Percentiles rank a stretch among this genome's conserved stretches.
These are phyloP conservation scores for Ypsolopha sequella DNA, from an alignment of 2,888 invertebrate genomes.

Conservation along the genomic window DNA sequence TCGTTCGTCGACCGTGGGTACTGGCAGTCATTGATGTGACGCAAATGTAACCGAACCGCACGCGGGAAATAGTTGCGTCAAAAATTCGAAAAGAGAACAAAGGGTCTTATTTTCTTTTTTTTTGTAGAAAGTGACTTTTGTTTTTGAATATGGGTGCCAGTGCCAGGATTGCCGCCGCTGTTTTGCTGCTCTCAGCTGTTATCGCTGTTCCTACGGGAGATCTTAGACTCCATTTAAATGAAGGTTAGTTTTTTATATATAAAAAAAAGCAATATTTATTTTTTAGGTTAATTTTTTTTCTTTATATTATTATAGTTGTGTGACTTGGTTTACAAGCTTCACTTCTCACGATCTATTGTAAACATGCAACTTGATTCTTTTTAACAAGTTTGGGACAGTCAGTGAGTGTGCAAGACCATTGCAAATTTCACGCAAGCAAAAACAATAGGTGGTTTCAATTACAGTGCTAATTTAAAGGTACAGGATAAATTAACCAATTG, in stretches of 20 bases:
- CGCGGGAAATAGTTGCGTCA: constrained; percentile 65
- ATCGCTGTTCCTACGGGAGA: constrained; percentile 48
- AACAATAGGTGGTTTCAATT: background rate
- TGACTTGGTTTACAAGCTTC: too few relatives aligned
- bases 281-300: too few relatives aligned
- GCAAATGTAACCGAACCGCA: constrained; percentile 57
- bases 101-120: constrained; percentile 10
- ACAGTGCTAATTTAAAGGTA: too few relatives aligned
- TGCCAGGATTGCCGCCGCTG: constrained; percentile 47
- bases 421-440: background rate
- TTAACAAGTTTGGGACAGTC: too few relatives aligned
- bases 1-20: constrained; percentile 41
- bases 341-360: too few relatives aligned
- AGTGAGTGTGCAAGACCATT: background rate
- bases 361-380: too few relatives aligned
- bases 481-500: too few relatives aligned
- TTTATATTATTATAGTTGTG: too few relatives aligned
- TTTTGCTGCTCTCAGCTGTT: constrained; percentile 46
- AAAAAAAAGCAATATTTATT: too few relatives aligned
- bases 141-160: constrained; percentile 53
- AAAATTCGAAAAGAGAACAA: constrained; percentile 22
- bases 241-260: constrained; percentile 25
- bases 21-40: constrained; percentile 28
- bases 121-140: constrained; percentile 6
- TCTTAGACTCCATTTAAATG: constrained; percentile 29